Conservation (phyloP, 2,888 invertebrate species). For the Nomada flava region DNA sequence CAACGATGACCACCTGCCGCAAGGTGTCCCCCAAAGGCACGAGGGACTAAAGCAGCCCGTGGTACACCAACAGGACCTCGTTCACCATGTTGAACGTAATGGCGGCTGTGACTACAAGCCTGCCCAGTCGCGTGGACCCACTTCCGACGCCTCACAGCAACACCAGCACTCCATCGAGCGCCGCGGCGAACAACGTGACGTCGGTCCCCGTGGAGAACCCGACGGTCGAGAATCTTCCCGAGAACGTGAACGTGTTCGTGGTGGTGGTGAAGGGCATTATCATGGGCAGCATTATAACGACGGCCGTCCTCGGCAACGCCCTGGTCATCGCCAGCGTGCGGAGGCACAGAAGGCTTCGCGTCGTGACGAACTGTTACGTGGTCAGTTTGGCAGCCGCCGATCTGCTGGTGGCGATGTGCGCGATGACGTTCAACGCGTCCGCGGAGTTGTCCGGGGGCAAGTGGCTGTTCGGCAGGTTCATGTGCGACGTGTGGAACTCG, state of each 20-base stretch:
- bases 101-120: conserved; percentile 79
- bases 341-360: conserved; percentile 91
- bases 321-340: conserved; percentile 94
- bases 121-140: conserved; percentile 76
- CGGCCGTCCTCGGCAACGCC: conserved; percentile 96
- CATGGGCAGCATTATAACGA: conserved; percentile 94
- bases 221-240: conserved; percentile 80
- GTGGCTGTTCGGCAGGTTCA: conserved; percentile 95
- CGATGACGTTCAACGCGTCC: conserved; percentile 96
- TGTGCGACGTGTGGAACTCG: conserved; percentile 98
- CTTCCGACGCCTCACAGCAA: conserved; percentile 66
- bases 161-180: conserved; percentile 61
- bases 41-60: no score
- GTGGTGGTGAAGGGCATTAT: conserved; percentile 90
- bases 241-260: conserved; percentile 77
- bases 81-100: conserved; percentile 79
- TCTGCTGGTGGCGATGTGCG: conserved; percentile 95
- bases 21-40: no score
- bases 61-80: not conserved
- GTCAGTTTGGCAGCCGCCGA: conserved; percentile 97
- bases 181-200: conserved; percentile 73
- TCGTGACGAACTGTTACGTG: conserved; percentile 98
- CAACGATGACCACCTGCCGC: no score
- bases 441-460: conserved; percentile 92
- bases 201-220: conserved; percentile 78